A percentile compares a stretch with the other conserved stretches of the same genome.
Conservation (phyloP, 2,888 invertebrate genomes). For the Mimumesa dahlbomi region DNA sequence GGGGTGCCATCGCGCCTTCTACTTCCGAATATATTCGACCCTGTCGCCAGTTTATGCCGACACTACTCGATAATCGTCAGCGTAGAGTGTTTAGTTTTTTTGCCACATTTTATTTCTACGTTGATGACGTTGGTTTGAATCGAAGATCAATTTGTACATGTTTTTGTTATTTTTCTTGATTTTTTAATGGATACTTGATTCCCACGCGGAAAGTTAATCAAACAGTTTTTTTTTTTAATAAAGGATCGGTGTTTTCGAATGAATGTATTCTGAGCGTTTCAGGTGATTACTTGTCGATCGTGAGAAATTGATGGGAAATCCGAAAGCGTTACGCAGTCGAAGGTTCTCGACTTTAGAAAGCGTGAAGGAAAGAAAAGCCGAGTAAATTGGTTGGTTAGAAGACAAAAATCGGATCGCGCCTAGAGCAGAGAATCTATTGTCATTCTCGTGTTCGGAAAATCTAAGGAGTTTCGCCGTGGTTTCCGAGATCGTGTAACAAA, state of each 20-base stretch:
- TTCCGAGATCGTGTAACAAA: slow-evolving; percentile 48
- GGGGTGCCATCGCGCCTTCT: slow-evolving; percentile 68
- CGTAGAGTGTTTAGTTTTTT: no score
- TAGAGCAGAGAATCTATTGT: slow-evolving; percentile 36
- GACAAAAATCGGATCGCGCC: slow-evolving; percentile 45
- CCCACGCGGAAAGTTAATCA: no score
- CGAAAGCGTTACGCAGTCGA: not conserved
- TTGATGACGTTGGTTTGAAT: no score
- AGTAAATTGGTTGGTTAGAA: slow-evolving; percentile 36
- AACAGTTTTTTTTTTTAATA: no score
- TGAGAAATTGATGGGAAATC: no score
- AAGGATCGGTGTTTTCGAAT: no score
- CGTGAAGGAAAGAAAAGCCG: slow-evolving; percentile 28
- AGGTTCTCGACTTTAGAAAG: slow-evolving; percentile 22
- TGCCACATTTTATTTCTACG: no score
- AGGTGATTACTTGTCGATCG: no score
- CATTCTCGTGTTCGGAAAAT: slow-evolving; percentile 21
- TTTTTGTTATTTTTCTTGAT: no score
- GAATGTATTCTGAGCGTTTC: no score
- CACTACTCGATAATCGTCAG: slow-evolving; percentile 15
- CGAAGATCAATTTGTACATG: no score
- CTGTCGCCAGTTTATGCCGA: slow-evolving; percentile 33
- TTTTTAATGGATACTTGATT: no score
- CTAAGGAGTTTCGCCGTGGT: slow-evolving; percentile 28
- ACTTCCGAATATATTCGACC: slow-evolving; percentile 60